These are phyloP conservation scores for Pomatostomus ruficeps DNA, from an alignment of 2,113 vertebrate species.

Conservation along the genomic window DNA sequence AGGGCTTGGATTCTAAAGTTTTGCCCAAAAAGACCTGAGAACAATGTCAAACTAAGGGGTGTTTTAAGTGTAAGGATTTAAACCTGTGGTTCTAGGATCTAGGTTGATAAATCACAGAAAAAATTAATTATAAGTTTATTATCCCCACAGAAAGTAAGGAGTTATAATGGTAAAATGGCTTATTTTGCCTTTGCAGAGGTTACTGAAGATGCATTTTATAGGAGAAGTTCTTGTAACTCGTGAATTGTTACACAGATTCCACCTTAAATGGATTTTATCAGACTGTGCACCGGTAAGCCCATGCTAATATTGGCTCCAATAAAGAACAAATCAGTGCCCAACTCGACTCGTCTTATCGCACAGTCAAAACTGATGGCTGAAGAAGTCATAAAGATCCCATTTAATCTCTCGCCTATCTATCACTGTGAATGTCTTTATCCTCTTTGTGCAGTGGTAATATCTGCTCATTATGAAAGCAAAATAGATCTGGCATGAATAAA, in stretches of 20 bases:
- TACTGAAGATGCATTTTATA: background rate
- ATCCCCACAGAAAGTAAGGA: background rate
- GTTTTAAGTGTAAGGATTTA: background rate
- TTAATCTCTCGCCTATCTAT: slow-evolving; percentile 91
- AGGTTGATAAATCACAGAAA: background rate
- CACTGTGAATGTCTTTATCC: slow-evolving; percentile 85
- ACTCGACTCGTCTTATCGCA: slow-evolving; percentile 81
- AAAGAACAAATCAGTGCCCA: slow-evolving; percentile 86
- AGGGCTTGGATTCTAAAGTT: background rate
- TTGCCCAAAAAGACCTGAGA: background rate
- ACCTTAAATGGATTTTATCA: slow-evolving; percentile 86
- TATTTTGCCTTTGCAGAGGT: background rate
- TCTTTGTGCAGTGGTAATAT: slow-evolving; percentile 88
- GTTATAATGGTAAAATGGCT: background rate
- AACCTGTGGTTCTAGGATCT: background rate
- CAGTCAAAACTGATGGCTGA: slow-evolving; percentile 90
- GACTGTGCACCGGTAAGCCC: slow-evolving; percentile 68
- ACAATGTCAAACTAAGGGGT: background rate
- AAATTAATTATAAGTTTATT: background rate
- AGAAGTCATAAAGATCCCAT: slow-evolving; percentile 93
- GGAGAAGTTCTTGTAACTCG: background rate
- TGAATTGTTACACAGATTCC: slow-evolving; percentile 63
- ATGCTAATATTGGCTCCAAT: slow-evolving; percentile 87
- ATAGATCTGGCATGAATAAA: slow-evolving; percentile 87
- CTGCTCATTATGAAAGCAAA: slow-evolving; percentile 91